phyloP scores from a whole-genome alignment of 1,140 invertebrate species.

The Aphelenchoides besseyi region DNA sequence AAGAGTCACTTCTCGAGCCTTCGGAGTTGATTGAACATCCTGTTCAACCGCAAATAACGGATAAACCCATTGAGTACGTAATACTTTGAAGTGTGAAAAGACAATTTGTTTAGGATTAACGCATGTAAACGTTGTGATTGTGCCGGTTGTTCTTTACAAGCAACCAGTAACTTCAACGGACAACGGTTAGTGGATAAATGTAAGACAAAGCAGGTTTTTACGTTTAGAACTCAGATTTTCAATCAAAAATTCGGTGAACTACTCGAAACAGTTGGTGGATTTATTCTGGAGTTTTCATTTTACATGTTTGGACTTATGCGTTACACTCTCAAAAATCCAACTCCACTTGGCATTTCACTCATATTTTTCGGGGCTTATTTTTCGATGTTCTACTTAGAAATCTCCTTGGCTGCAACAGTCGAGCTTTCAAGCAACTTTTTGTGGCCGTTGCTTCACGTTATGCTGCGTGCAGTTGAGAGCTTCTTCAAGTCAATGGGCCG shows the following conservation, averaged over 20 bases:
- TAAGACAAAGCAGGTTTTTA: too few relatives aligned
- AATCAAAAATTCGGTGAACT: neutral
- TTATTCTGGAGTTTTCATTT: neutral
- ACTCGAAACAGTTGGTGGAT: neutral
- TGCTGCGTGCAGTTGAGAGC: neutral
- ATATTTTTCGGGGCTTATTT: constrained; percentile 8
- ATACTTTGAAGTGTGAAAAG: too few relatives aligned
- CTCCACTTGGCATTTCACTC: neutral
- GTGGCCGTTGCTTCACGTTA: constrained; percentile 15
- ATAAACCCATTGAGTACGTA: too few relatives aligned
- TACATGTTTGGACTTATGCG: neutral
- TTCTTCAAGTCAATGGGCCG: constrained; percentile 11
- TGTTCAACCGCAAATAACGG: too few relatives aligned
- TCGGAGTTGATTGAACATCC: too few relatives aligned
- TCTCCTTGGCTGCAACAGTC: constrained; percentile 21
- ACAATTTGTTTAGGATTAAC: neutral
- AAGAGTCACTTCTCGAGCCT: too few relatives aligned
- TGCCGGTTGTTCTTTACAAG: too few relatives aligned
- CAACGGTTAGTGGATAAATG: too few relatives aligned
- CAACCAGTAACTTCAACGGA: neutral
- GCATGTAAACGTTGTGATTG: neutral
- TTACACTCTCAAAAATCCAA: neutral
- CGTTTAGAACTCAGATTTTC: neutral
- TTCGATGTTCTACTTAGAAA: constrained; percentile 19
- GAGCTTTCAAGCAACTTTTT: neutral